phyloP scores from a whole-genome alignment of 2,113 vertebrate genomes.

The Hassar affinis region DNA sequence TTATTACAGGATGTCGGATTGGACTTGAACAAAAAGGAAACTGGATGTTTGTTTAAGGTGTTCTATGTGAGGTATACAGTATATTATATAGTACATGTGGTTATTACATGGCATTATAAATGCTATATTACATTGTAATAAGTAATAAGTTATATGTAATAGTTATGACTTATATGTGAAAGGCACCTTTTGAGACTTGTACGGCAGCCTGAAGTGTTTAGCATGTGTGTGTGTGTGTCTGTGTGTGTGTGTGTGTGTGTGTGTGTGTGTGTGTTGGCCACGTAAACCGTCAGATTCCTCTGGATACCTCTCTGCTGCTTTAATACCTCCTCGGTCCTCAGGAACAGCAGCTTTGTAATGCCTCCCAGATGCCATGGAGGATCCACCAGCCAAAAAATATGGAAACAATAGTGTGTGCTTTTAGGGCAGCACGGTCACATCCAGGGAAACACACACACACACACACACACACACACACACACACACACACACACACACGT shows the following conservation, averaged over 20 bases:
- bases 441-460: slow-evolving; percentile 24
- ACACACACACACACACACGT: slow-evolving; percentile 14
- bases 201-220: slow-evolving; percentile 9
- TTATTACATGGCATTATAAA: neutral
- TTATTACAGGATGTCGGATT: neutral
- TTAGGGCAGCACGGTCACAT: slow-evolving; percentile 50
- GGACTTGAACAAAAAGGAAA: no score
- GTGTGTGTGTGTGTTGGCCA: slow-evolving; percentile 19
- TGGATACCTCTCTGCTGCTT: slow-evolving; percentile 53
- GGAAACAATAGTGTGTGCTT: slow-evolving; percentile 59
- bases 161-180: slow-evolving; percentile 1
- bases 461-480: slow-evolving; percentile 22
- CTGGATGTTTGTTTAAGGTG: neutral
- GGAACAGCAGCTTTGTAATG: slow-evolving; percentile 56
- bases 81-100: neutral
- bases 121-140: neutral
- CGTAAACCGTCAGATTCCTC: slow-evolving; percentile 19
- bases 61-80: neutral
- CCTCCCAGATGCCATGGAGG: slow-evolving; percentile 63
- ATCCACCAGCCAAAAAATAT: slow-evolving; percentile 59
- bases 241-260: slow-evolving; percentile 13
- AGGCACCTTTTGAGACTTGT: neutral
- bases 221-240: neutral
- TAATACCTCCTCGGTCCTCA: slow-evolving; percentile 59
- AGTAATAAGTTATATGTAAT: neutral